A percentile compares a stretch with the other conserved stretches of the same genome.
Conservation (phyloP, 2,113 vertebrate genomes). For the Lonchura striata region DNA sequence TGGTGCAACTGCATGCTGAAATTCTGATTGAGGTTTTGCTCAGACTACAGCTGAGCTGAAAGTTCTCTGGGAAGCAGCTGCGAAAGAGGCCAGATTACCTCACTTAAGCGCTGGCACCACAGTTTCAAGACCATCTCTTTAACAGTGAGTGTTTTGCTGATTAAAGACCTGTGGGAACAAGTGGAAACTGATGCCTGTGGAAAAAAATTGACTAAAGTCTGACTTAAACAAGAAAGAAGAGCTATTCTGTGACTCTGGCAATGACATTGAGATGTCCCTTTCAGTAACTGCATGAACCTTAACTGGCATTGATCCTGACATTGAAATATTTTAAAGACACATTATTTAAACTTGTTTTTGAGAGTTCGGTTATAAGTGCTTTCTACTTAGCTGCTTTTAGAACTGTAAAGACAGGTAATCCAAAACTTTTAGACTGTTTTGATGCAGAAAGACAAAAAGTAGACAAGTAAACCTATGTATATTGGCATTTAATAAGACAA, state of each 20-base stretch:
- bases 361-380: background rate
- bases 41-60: background rate
- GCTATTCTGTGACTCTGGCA: background rate
- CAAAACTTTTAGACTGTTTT: background rate
- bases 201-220: background rate
- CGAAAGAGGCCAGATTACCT: background rate
- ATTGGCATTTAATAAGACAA: background rate
- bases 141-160: conserved; percentile 1
- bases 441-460: background rate
- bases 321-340: background rate
- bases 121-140: background rate
- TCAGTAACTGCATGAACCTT: background rate
- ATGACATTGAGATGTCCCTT: background rate
- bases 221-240: background rate
- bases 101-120: background rate
- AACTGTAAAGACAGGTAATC: background rate
- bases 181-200: background rate
- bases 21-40: background rate
- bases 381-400: background rate
- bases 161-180: background rate
- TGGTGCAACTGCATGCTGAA: background rate
- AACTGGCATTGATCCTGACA: background rate
- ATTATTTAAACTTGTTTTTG: background rate
- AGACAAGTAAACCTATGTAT: background rate
- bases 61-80: background rate